phyloP scores from a whole-genome alignment of 2,113 vertebrate species.

The Eurypyga helias region DNA sequence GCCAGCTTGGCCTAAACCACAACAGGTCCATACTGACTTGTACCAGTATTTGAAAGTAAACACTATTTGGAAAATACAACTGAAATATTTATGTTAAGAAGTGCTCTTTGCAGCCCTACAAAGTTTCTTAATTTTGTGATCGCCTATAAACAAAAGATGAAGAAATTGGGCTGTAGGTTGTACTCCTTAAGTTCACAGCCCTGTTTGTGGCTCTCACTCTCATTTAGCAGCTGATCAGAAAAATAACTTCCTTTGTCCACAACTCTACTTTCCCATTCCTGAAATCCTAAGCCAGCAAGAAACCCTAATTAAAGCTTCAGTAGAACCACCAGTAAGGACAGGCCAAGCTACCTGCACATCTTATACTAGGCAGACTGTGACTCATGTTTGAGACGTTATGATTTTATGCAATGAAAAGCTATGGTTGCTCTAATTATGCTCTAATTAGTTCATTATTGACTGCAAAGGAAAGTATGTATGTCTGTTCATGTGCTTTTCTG shows the following conservation, averaged over 20 bases:
- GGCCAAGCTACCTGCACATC: background rate
- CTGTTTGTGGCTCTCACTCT: background rate
- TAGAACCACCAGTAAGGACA: background rate
- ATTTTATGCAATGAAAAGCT: background rate
- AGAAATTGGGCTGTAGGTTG: background rate
- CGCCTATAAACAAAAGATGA: background rate
- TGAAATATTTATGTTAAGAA: background rate
- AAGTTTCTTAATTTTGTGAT: background rate
- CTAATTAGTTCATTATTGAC: conserved; percentile 25
- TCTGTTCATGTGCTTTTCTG: background rate
- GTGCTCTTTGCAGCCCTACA: background rate
- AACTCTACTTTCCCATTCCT: background rate
- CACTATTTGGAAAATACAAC: background rate
- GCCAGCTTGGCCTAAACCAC: too few relatives aligned
- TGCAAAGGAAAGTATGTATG: background rate
- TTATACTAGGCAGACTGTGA: background rate
- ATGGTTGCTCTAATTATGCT: conserved; percentile 19
- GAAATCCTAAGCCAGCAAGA: background rate
- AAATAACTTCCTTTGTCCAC: too few relatives aligned
- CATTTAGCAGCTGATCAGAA: background rate
- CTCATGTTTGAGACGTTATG: background rate
- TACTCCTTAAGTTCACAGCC: background rate
- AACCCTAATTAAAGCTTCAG: background rate
- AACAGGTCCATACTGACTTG: background rate
- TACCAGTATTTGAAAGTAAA: background rate